Evolutionary conservation across 2,113 vertebrate genomes (phyloP).

Genomic region (Arothron firmamentum): DNA sequence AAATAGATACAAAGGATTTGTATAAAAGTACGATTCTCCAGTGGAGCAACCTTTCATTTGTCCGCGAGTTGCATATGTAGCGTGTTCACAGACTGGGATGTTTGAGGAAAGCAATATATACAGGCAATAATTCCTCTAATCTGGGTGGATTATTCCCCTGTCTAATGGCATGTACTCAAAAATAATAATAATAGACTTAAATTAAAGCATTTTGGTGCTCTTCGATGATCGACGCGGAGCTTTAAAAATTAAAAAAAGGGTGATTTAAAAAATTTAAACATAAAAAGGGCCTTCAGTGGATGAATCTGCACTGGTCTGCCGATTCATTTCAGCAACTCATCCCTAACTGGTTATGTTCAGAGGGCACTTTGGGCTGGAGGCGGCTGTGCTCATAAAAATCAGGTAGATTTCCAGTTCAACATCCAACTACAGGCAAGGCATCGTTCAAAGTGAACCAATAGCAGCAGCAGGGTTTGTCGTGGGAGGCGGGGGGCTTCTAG

Average conservation of each 20-base stretch:
- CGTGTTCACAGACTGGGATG: slow-evolving; percentile 12
- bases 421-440: slow-evolving; percentile 29
- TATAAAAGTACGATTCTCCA: slow-evolving; percentile 85
- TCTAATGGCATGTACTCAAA: not conserved
- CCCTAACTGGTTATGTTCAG: slow-evolving; percentile 51
- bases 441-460: slow-evolving; percentile 67
- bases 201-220: slow-evolving; percentile 22
- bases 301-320: not conserved
- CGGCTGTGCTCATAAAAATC: slow-evolving; percentile 3
- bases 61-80: slow-evolving; percentile 26
- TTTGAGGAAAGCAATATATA: slow-evolving; percentile 25
- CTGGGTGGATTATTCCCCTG: slow-evolving; percentile 13
- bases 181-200: not conserved
- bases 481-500: slow-evolving; percentile 55
- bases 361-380: slow-evolving; percentile 55
- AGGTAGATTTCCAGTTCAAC: not conserved
- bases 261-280: not conserved
- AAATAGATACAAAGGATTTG: slow-evolving; percentile 83
- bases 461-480: slow-evolving; percentile 55
- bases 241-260: slow-evolving; percentile 7
- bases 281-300: slow-evolving; percentile 13
- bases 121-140: slow-evolving; percentile 32
- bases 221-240: slow-evolving; percentile 48
- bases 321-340: not conserved
- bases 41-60: slow-evolving; percentile 24